Conservation (phyloP, 2,113 vertebrate genomes). For the Notothenia coriiceps region DNA sequence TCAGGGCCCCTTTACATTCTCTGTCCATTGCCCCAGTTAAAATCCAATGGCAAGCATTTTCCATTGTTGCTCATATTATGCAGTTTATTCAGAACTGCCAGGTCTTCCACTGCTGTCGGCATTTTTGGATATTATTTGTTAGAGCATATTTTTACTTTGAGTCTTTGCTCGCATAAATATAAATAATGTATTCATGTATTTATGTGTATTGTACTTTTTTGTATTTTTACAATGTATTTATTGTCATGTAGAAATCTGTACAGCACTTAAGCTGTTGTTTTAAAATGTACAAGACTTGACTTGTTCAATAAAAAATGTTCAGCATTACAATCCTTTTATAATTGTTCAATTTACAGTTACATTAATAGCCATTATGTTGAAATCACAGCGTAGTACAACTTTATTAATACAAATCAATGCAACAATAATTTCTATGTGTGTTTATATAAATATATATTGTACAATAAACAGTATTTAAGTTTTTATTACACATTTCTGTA, state of each 20-base stretch:
- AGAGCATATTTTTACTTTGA: not conserved
- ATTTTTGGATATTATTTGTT: not conserved
- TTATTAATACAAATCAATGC: not conserved
- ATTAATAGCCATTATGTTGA: not conserved
- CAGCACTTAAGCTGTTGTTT: constrained; percentile 1
- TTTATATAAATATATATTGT: not conserved
- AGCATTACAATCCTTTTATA: not conserved
- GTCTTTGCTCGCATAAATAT: not conserved
- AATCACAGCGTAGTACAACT: no score
- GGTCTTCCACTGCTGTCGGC: not conserved
- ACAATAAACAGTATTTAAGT: not conserved
- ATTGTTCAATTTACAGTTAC: not conserved
- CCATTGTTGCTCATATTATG: not conserved
- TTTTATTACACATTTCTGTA: no score
- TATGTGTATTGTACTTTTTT: constrained; percentile 6
- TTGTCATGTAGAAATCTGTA: constrained; percentile 7
- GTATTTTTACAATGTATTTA: constrained; percentile 11
- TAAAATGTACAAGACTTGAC: constrained; percentile 7
- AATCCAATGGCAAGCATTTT: not conserved
- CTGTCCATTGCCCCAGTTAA: not conserved
- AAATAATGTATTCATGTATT: not conserved
- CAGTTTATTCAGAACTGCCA: not conserved
- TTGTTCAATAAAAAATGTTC: constrained; percentile 18
- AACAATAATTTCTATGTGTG: not conserved
- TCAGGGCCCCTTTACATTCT: not conserved